These are phyloP conservation scores for Zosterops pallidus DNA, from an alignment of 2,113 vertebrate genomes.

Conservation along the genomic window DNA sequence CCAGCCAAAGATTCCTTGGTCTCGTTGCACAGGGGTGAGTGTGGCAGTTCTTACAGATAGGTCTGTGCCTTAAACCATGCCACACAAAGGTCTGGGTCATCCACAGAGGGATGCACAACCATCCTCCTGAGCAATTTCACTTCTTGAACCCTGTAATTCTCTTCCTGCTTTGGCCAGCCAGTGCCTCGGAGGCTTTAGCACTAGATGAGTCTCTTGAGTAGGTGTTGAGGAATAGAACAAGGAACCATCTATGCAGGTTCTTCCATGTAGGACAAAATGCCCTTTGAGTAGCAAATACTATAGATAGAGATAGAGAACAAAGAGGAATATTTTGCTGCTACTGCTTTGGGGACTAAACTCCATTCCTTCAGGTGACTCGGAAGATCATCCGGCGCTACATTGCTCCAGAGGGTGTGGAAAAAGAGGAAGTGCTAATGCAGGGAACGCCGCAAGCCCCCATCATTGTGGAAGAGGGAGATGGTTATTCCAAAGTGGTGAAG, in stretches of 20 bases:
- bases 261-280: background rate
- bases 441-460: conserved; percentile 80
- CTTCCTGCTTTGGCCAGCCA: background rate
- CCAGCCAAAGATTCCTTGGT: background rate
- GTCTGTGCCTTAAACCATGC: background rate
- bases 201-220: background rate
- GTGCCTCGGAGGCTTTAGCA: background rate
- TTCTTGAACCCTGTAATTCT: background rate
- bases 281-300: background rate
- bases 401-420: conserved; percentile 84
- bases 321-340: background rate
- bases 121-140: background rate
- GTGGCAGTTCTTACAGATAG: fast-evolving
- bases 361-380: conserved; percentile 83
- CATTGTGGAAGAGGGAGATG: conserved; percentile 82
- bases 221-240: background rate
- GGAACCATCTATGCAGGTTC: fast-evolving
- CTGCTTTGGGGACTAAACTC: background rate
- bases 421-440: conserved; percentile 84
- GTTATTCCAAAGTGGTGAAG: conserved; percentile 89
- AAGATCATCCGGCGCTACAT: conserved; percentile 88
- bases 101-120: no score
- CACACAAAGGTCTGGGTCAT: fast-evolving
- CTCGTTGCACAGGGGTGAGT: fast-evolving
- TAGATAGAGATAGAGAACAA: background rate